These are phyloP conservation scores for Sinocyclocheilus anophthalmus DNA, from an alignment of 2,113 vertebrate genomes.

Conservation along the genomic window DNA sequence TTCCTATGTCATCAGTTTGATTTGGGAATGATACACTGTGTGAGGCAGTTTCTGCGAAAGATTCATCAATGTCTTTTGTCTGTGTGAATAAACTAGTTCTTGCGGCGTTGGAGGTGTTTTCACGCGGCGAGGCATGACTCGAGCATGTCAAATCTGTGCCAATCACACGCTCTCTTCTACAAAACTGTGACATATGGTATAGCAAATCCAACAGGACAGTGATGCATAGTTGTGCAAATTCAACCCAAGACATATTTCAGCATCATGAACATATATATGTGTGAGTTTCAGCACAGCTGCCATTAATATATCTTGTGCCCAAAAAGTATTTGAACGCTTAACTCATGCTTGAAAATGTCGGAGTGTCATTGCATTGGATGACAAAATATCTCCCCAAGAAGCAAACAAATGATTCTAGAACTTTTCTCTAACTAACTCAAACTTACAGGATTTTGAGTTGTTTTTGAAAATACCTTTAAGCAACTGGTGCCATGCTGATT, in stretches of 20 bases:
- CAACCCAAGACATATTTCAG: background rate
- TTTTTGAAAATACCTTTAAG: background rate
- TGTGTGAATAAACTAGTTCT: slow-evolving; percentile 28
- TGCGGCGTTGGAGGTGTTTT: background rate
- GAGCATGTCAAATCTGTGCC: slow-evolving; percentile 12
- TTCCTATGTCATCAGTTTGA: slow-evolving; percentile 30
- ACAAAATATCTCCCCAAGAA: background rate
- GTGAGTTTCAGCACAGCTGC: background rate
- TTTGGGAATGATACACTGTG: slow-evolving; percentile 29
- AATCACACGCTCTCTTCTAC: slow-evolving; percentile 1
- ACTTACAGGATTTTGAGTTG: background rate
- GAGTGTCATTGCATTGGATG: background rate
- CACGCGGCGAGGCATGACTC: slow-evolving; percentile 5
- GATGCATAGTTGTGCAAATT: background rate
- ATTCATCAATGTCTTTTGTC: slow-evolving; percentile 23
- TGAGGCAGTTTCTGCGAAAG: background rate
- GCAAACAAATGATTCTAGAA: background rate
- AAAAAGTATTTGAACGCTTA: background rate
- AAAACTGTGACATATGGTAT: slow-evolving; percentile 1
- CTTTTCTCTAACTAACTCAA: background rate
- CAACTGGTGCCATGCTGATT: background rate
- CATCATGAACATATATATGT: background rate
- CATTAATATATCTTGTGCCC: background rate
- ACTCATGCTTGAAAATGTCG: background rate
- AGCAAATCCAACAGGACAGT: slow-evolving; percentile 26